Base-by-base conservation (phyloP, 2,888 invertebrate genomes). In the Drosophila tripunctata region DNA sequence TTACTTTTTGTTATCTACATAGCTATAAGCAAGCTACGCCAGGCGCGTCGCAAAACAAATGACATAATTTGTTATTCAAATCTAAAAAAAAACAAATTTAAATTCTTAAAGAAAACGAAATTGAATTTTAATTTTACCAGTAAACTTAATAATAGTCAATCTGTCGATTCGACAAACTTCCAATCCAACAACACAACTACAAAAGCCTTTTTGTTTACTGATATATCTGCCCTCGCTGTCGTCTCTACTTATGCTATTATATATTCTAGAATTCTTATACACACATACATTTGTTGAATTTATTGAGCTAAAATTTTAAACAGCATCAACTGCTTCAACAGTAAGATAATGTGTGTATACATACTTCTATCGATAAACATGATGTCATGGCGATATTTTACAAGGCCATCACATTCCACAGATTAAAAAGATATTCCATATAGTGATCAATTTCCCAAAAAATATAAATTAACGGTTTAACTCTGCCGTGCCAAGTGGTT, bases 31-130 rank as follows among this genome's bases (percentile, higher is more conserved):
- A 55, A 66, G 30, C 17, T 27, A 55, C 54, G 43, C 50, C 44
- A 48, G 52, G 33, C 27, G 57, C 55, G 43, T 52, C 54, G 64
- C 70, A 76, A 38, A 87, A 74, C 65, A 87, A 83, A 87, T 85
- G 83, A 87, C 86, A 85, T 82, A 83, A 85, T 79, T 85, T 87
- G 67, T 71, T 87, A 85, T 82, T 78, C 83, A 79, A 87, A 85
- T 79, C 85, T 75, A 69, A 67, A 83, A 55, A 70, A 69, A 85
- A 85, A 74, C 86, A 82, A 77, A 85, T 83, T 79, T 87, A 67
- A 83, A 85, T 85, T 79, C 78, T 65, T 79, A 83, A 83, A 72
- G 86, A 85, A 87, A 83, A 87, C 77, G 83, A 87, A 87, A 87
- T 82, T 85, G 77, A 85, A 87, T 78, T 85, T 83, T 63, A 78